A percentile compares a stretch with the other conserved stretches of the same genome.
These are phyloP conservation scores for Emydoidea blandingii DNA, from an alignment of 2,797 vertebrate species.

Conservation along the genomic window DNA sequence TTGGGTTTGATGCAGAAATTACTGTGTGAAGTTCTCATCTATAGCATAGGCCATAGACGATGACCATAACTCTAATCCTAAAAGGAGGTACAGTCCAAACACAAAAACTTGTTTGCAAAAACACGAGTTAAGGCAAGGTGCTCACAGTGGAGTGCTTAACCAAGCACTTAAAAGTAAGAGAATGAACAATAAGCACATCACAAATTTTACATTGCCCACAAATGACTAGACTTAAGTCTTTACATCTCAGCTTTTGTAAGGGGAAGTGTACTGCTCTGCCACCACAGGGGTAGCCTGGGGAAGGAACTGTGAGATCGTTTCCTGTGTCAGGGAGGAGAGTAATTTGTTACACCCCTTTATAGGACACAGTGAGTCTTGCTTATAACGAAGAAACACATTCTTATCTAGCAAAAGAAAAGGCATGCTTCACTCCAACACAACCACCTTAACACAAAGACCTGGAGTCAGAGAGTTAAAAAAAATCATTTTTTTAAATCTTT, in stretches of 20 bases:
- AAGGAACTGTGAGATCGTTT: neutral
- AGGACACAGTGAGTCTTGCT: neutral
- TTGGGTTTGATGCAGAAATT: neutral
- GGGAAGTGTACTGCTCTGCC: neutral
- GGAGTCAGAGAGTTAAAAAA: neutral
- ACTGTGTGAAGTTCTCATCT: neutral
- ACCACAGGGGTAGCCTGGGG: neutral
- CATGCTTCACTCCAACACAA: neutral
- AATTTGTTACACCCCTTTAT: neutral
- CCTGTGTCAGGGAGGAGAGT: neutral
- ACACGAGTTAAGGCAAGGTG: fast-evolving
- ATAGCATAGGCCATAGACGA: neutral
- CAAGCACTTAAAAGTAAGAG: neutral
- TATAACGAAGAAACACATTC: neutral
- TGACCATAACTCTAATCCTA: neutral
- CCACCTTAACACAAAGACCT: neutral
- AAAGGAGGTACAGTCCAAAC: neutral
- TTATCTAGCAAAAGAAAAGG: neutral
- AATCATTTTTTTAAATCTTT: neutral
- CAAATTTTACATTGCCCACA: neutral
- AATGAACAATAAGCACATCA: neutral
- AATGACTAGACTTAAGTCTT: neutral
- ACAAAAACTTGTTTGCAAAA: neutral
- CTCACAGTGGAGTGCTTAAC: neutral
- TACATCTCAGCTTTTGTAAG: neutral